Percentiles rank a stretch among this genome's conserved stretches.
phyloP scores from a whole-genome alignment of 2,888 invertebrate genomes.

The Alloplasta piceator region DNA sequence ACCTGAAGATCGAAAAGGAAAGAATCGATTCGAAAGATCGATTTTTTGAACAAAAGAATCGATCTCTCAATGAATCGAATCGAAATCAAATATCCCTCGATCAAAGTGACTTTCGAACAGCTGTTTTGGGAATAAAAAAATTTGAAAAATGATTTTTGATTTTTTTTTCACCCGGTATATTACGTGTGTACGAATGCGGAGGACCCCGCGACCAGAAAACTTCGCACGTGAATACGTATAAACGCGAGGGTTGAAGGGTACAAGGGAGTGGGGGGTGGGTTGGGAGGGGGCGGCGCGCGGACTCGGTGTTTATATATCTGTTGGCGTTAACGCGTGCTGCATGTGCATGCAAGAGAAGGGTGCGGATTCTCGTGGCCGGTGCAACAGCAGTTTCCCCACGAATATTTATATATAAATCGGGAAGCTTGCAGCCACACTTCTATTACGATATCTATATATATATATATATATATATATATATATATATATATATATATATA shows the following conservation, averaged over 20 bases:
- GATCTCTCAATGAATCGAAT: too few relatives aligned
- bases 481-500: conserved; percentile 58
- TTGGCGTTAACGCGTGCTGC: conserved; percentile 61
- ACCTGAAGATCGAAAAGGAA: too few relatives aligned
- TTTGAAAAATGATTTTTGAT: neutral
- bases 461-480: conserved; percentile 3
- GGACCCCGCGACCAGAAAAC: conserved; percentile 18
- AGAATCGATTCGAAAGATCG: too few relatives aligned
- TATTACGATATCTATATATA: conserved; percentile 27
- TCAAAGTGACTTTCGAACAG: too few relatives aligned
- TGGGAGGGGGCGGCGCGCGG: neutral
- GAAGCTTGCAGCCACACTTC: conserved; percentile 40
- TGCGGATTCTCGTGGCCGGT: conserved; percentile 48
- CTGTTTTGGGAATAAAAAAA: too few relatives aligned
- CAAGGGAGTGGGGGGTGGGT: neutral
- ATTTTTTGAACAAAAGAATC: too few relatives aligned
- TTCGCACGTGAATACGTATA: conserved; percentile 49
- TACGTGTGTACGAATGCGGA: conserved; percentile 27
- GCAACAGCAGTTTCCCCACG: conserved; percentile 61
- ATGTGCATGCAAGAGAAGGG: conserved; percentile 36
- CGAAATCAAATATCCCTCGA: too few relatives aligned
- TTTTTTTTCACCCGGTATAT: neutral
- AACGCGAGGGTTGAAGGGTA: conserved; percentile 35
- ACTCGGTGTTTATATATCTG: conserved; percentile 52
- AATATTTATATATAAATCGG: conserved; percentile 62